Conservation (phyloP, 92 coral and sea anemone species). For the Nematostella vectensis region DNA sequence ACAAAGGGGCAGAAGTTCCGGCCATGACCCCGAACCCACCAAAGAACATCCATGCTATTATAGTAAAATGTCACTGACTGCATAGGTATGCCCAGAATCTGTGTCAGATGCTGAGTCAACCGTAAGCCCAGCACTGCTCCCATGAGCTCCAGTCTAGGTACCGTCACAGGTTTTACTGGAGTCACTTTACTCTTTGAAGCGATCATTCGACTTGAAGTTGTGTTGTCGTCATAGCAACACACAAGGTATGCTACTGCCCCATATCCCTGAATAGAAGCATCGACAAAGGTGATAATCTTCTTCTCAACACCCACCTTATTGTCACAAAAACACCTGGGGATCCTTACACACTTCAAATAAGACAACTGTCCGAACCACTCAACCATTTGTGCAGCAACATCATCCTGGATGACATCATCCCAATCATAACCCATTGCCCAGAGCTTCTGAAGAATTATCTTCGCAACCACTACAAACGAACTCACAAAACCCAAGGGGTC, state of each 20-base stretch:
- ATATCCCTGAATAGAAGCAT: constrained; percentile 50
- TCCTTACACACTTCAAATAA: constrained; percentile 18
- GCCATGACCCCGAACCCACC: constrained; percentile 64
- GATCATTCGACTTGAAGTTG: constrained; percentile 26
- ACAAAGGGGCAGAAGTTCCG: constrained; percentile 48
- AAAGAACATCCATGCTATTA: constrained; percentile 46
- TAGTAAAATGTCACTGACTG: constrained; percentile 31
- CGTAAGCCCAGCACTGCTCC: constrained; percentile 40
- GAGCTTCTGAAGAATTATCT: constrained; percentile 44
- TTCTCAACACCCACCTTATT: constrained; percentile 15
- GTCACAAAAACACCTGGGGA: constrained; percentile 37
- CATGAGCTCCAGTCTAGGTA: constrained; percentile 54
- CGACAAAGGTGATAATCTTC: constrained; percentile 43
- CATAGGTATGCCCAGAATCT: constrained; percentile 27
- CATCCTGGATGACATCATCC: constrained; percentile 31
- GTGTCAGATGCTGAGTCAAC: constrained; percentile 29
- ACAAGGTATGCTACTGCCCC: constrained; percentile 44
- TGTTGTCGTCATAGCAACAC: constrained; percentile 21
- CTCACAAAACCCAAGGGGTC: constrained; percentile 39
- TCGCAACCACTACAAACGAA: constrained; percentile 33
- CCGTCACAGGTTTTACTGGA: constrained; percentile 24
- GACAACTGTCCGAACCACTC: constrained; percentile 36
- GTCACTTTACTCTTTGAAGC: constrained; percentile 36
- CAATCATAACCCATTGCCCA: constrained; percentile 50
- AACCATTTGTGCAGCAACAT: constrained; percentile 20